These are phyloP conservation scores for Campoplex capitator DNA, from an alignment of 2,888 invertebrate genomes.

Conservation along the genomic window DNA sequence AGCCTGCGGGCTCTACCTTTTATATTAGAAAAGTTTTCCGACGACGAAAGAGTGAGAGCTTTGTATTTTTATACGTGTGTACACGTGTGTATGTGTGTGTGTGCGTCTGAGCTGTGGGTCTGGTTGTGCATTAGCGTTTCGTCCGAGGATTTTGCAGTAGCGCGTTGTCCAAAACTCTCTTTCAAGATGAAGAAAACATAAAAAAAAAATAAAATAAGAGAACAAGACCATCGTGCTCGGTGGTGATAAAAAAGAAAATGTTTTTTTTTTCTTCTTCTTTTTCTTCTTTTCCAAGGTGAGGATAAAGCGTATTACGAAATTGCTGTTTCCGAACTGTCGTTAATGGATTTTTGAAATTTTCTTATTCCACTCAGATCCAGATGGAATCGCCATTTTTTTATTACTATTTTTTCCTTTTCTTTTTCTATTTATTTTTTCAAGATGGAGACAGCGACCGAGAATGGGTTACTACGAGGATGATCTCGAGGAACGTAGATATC, in stretches of 20 bases:
- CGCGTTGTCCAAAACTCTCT: slow-evolving; percentile 38
- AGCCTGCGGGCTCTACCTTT: slow-evolving; percentile 37
- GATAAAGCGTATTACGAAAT: slow-evolving; percentile 41
- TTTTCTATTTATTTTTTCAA: slow-evolving; percentile 44
- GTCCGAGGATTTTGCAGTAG: slow-evolving; percentile 24
- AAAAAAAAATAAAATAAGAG: neutral
- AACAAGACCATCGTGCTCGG: neutral
- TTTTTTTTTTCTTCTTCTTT: slow-evolving; percentile 25
- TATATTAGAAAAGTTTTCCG: slow-evolving; percentile 67
- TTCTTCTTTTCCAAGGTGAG: slow-evolving; percentile 9
- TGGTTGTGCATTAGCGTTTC: slow-evolving; percentile 16
- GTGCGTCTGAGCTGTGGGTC: neutral
- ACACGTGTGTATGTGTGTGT: neutral
- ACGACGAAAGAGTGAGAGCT: slow-evolving; percentile 51
- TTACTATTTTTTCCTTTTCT: slow-evolving; percentile 1
- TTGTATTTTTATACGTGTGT: no score
- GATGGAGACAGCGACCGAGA: slow-evolving; percentile 76
- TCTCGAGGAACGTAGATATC: slow-evolving; percentile 75
- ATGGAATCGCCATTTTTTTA: slow-evolving; percentile 10
- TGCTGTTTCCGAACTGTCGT: slow-evolving; percentile 22
- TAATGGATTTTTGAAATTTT: slow-evolving; percentile 48
- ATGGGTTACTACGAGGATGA: slow-evolving; percentile 77
- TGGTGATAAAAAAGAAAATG: slow-evolving; percentile 24
- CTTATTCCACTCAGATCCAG: neutral
- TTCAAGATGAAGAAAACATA: slow-evolving; percentile 25